Base-by-base conservation (phyloP, 2,797 vertebrate species). In the Phaenicophaeus curvirostris region DNA sequence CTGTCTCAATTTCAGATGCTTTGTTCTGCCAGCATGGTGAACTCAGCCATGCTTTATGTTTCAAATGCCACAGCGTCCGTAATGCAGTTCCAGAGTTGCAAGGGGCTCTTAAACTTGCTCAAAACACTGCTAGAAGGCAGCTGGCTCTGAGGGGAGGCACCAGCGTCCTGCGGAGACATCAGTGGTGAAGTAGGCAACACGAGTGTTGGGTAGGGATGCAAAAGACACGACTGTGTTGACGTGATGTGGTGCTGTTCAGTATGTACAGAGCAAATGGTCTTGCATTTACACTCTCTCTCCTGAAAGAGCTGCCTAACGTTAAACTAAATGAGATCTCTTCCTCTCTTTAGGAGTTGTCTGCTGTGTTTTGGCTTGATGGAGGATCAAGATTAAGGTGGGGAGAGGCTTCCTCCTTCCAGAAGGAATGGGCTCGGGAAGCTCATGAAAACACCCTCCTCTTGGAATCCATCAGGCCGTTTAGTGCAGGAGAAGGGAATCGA, bases 1-100 rank as follows among this genome's bases (percentile, higher is more conserved):
- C 25, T 78, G 41, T 86, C 77, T 93, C 91, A 50, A 86, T 94
- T 95, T 90, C 81, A 85, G 61, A 41, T 85, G 19, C 37, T 79
- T 84, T 87, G n/a, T 92, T 84, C 62, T 84, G 69, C 48, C 73
- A 86, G 58, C 69, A 14, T 30, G 28, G 30, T 69, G 69, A 72
- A 35, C 74, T 76, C n/a, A 58, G 39, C n/a, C 2, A 2, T 61
- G 55, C 48, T 88, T 66, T 69, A 91, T 69, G 46, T 33, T 75
- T 53, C 55, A 67, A 14, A 59, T 91, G 53, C 37, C 44, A 33
- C 51, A 67, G 19, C 59, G 59, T 51, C 31, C 33, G 9, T 57
- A 63, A 54, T 13, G 13, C 44, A 67, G 8, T 67, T 89, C 33
- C 71, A 77, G 78, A 58, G 51, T 30, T 80, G 37, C 24, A 51